Evolutionary conservation across 2,113 vertebrate genomes (phyloP).

Genomic region (Cyphomyrus discorhynchus): DNA sequence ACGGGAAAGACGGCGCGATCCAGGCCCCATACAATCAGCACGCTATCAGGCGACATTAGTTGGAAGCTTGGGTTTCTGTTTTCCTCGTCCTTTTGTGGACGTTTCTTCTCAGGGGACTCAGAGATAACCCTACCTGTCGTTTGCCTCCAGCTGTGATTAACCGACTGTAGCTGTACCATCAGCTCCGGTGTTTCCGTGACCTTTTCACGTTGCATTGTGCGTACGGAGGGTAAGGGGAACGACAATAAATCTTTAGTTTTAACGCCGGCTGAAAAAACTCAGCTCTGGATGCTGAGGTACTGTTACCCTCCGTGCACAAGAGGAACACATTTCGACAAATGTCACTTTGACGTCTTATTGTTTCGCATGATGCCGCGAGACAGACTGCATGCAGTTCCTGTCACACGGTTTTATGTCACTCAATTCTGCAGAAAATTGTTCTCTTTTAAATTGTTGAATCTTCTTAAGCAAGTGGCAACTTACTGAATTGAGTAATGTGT

Average conservation of each 20-base stretch:
- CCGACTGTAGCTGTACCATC: constrained; percentile 27
- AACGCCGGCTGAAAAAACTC: neutral
- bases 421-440: neutral
- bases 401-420: neutral
- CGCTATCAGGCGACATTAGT: constrained; percentile 45
- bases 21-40: constrained; percentile 46
- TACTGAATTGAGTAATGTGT: neutral
- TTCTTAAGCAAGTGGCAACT: neutral
- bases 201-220: neutral
- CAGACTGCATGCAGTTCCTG: neutral
- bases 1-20: constrained; percentile 45
- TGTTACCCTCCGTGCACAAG: neutral
- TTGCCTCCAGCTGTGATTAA: constrained; percentile 47
- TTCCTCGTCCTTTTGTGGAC: constrained; percentile 47
- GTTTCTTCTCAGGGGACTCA: constrained; percentile 37
- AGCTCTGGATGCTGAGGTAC: neutral
- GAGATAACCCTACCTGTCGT: constrained; percentile 43
- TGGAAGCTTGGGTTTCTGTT: constrained; percentile 49
- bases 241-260: neutral
- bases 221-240: neutral
- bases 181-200: neutral
- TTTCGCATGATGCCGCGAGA: neutral
- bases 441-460: neutral
- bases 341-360: neutral
- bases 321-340: neutral